Conservation (phyloP, 2,888 invertebrate genomes). For the Tupiocoris notatus region DNA sequence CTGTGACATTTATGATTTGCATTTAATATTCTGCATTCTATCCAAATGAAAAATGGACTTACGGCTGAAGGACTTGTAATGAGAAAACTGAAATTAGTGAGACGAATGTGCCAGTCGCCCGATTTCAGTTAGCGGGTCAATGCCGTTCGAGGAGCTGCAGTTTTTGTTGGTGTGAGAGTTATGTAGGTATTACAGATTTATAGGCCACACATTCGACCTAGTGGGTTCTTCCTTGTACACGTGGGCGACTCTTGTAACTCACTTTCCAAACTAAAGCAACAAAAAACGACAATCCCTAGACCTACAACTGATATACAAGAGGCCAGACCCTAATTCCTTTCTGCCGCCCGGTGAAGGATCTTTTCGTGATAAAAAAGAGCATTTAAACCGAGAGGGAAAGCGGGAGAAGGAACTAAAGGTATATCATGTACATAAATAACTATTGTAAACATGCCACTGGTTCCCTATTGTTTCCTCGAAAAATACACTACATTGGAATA, state of each 20-base stretch:
- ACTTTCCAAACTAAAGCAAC: background rate
- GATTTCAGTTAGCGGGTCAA: no score
- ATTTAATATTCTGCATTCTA: background rate
- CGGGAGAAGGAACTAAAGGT: no score
- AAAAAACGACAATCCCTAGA: background rate
- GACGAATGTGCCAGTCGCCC: no score
- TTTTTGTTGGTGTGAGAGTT: no score
- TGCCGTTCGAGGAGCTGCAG: no score
- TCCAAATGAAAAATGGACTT: background rate
- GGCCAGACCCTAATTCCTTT: constrained; percentile 8
- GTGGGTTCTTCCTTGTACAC: background rate
- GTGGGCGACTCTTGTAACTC: constrained; percentile 23
- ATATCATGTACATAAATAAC: no score
- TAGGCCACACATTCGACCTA: constrained; percentile 4
- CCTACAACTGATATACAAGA: constrained; percentile 11
- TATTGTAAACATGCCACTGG: constrained; percentile 12
- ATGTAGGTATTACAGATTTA: no score
- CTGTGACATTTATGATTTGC: background rate
- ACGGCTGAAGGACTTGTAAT: no score
- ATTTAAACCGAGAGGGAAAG: constrained; percentile 7
- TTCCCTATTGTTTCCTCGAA: background rate
- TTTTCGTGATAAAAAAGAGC: constrained; percentile 2
- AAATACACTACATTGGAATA: background rate
- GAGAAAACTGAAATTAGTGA: no score
- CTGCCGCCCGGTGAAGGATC: background rate